These are phyloP conservation scores for Theretra japonica DNA, from an alignment of 2,888 invertebrate genomes.

Conservation along the genomic window DNA sequence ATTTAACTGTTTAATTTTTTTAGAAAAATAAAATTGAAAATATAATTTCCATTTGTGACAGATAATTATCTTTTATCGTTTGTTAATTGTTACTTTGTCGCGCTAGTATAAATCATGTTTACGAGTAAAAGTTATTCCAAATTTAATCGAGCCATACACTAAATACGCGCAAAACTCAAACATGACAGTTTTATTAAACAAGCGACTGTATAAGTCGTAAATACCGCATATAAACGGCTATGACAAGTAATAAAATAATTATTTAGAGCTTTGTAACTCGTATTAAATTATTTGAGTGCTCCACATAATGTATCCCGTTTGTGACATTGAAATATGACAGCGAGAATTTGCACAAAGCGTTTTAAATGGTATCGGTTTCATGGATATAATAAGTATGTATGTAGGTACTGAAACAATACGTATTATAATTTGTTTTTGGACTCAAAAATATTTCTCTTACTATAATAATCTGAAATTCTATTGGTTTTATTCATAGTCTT, in stretches of 20 bases:
- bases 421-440: neutral
- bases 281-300: slow-evolving; percentile 41
- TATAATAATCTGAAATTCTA: no score
- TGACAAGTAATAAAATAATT: slow-evolving; percentile 20
- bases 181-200: neutral
- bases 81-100: no score
- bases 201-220: neutral
- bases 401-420: slow-evolving; percentile 48
- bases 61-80: no score
- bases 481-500: no score
- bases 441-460: no score
- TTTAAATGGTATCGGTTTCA: slow-evolving; percentile 49
- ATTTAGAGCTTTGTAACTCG: slow-evolving; percentile 40
- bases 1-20: no score
- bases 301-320: slow-evolving; percentile 39
- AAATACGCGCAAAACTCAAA: neutral
- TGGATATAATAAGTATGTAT: slow-evolving; percentile 40
- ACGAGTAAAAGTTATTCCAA: no score
- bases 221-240: slow-evolving; percentile 18
- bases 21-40: no score
- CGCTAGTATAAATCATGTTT: no score
- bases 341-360: slow-evolving; percentile 37
- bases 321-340: slow-evolving; percentile 48
- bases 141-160: neutral
- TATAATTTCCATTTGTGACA: no score